Conservation (phyloP, 2,888 invertebrate species). For the Caenorhabditis doughertyi region DNA sequence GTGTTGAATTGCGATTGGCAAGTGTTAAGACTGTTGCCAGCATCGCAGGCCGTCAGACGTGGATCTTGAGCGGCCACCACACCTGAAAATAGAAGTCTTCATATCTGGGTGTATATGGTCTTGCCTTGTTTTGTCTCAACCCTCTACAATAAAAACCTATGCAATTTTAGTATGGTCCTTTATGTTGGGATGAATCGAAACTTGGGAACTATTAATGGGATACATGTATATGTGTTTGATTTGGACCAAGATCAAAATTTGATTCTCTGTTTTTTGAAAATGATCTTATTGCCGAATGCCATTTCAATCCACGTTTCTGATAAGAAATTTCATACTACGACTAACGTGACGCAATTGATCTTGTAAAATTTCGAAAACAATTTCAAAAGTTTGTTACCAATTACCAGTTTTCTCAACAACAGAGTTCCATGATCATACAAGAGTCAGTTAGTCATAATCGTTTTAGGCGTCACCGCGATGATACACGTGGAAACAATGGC, state of each 20-base stretch:
- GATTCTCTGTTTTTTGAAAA: neutral
- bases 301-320: neutral
- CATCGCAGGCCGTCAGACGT: constrained; percentile 56
- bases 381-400: neutral
- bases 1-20: constrained; percentile 72
- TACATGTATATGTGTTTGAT: neutral
- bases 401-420: neutral
- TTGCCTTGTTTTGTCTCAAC: too few relatives aligned
- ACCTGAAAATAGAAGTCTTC: constrained; percentile 36
- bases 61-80: constrained; percentile 55
- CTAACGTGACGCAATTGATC: constrained; percentile 18
- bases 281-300: neutral
- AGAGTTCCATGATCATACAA: constrained; percentile 18
- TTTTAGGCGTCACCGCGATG: constrained; percentile 40
- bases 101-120: too few relatives aligned
- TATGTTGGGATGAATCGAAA: too few relatives aligned
- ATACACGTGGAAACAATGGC: constrained; percentile 36
- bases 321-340: constrained; percentile 11
- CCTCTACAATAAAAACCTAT: too few relatives aligned
- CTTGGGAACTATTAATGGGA: too few relatives aligned
- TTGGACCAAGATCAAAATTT: too few relatives aligned
- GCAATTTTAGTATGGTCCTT: too few relatives aligned
- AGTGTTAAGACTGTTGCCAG: constrained; percentile 49
- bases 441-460: constrained; percentile 55
- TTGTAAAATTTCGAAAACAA: neutral